phyloP scores from a whole-genome alignment of 1,140 invertebrate species.

The Asobara japonica region DNA sequence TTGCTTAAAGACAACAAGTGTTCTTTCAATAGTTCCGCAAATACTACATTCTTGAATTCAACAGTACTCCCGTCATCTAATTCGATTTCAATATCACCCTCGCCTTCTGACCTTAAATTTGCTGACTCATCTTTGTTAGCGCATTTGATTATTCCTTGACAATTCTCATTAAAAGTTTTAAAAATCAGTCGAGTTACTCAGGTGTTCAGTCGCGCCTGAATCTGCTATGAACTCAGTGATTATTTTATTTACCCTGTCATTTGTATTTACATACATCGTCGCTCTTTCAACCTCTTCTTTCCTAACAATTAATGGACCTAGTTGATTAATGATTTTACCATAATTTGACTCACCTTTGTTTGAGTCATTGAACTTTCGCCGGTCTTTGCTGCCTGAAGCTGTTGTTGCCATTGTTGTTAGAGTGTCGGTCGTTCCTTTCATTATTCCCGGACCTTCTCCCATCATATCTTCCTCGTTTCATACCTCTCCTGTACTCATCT shows the following conservation, averaged over 20 bases:
- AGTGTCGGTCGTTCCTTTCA: too few species aligned
- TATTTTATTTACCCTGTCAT: conserved; percentile 7
- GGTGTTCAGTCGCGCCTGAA: conserved; percentile 36
- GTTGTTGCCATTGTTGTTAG: background rate
- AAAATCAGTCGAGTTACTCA: conserved; percentile 31
- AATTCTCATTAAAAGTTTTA: conserved; percentile 30
- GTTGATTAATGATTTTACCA: background rate
- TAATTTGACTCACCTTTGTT: background rate
- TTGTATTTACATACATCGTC: background rate
- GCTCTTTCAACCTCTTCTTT: background rate
- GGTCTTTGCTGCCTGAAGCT: background rate
- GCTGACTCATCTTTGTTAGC: too few species aligned
- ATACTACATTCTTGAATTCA: conserved; percentile 25
- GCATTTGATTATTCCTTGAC: too few species aligned
- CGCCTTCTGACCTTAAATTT: conserved; percentile 1
- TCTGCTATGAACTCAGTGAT: conserved; percentile 30
- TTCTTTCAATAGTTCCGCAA: conserved; percentile 11
- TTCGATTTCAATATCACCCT: background rate
- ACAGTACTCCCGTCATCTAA: background rate
- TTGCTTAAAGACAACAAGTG: conserved; percentile 23
- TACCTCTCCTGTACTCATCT: background rate
- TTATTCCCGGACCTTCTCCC: too few species aligned
- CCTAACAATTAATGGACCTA: too few species aligned
- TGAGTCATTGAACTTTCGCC: background rate
- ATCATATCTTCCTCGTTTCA: background rate